These are phyloP conservation scores for Euzophera pinguis DNA, from an alignment of 2,888 invertebrate genomes.

Conservation along the genomic window DNA sequence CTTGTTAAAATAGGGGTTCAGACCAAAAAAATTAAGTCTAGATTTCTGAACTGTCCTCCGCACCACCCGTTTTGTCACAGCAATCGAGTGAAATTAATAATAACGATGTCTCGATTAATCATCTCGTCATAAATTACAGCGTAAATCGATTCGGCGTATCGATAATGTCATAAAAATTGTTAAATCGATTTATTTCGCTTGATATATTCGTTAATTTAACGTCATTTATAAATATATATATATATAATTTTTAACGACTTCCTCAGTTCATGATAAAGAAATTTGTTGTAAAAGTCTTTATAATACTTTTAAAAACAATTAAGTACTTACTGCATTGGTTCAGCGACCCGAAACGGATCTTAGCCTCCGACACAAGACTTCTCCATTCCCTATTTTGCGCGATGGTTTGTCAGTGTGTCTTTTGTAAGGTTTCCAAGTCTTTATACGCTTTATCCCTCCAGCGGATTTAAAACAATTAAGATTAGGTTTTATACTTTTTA, in stretches of 20 bases:
- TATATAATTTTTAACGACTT: not conserved
- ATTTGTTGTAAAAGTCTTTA: not conserved
- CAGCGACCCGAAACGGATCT: too few relatives aligned
- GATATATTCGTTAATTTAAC: not conserved
- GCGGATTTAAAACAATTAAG: too few relatives aligned
- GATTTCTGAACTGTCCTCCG: not conserved
- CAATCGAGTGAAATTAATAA: not conserved
- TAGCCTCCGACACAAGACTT: too few relatives aligned
- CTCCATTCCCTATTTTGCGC: too few relatives aligned
- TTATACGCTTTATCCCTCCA: too few relatives aligned
- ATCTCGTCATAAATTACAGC: not conserved
- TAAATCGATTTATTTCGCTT: not conserved
- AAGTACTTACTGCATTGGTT: too few relatives aligned
- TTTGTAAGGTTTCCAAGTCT: too few relatives aligned
- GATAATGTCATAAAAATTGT: slow-evolving; percentile 1
- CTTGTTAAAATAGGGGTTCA: too few relatives aligned
- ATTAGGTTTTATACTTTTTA: too few relatives aligned
- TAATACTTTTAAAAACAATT: too few relatives aligned
- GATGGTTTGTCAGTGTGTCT: too few relatives aligned
- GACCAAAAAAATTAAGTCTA: too few relatives aligned
- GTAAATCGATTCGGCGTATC: not conserved
- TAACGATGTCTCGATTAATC: not conserved
- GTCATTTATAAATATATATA: not conserved
- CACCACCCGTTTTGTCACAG: not conserved
- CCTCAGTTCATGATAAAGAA: not conserved